Evolutionary conservation across 2,888 invertebrate species (phyloP).

Genomic region (Erynnis tages): DNA sequence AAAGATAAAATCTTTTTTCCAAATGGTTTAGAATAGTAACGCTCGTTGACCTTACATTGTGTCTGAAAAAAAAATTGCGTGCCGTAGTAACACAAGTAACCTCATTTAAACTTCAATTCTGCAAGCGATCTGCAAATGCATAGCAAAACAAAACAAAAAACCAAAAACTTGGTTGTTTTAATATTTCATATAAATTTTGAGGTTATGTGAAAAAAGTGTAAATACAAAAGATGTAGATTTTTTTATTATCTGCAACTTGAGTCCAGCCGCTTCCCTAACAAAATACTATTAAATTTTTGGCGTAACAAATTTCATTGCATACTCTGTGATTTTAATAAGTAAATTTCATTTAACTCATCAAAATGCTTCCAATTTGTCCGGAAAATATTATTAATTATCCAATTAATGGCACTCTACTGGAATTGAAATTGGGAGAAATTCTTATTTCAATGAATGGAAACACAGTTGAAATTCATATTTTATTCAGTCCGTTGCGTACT

Average conservation of each 20-base stretch:
- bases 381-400: neutral
- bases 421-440: neutral
- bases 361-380: neutral
- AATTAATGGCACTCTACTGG: neutral
- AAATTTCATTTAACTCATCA: neutral
- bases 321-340: no score
- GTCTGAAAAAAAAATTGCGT: neutral
- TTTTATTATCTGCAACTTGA: no score
- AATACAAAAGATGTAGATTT: no score
- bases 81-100: neutral
- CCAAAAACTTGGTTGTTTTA: no score
- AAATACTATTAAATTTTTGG: no score
- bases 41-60: neutral
- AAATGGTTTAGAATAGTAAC: neutral
- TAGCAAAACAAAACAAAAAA: no score
- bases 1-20: neutral
- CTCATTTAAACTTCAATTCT: neutral
- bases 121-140: no score
- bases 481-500: neutral
- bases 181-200: no score
- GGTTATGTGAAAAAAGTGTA: no score
- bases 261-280: no score
- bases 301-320: no score
- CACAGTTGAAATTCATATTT: neutral
- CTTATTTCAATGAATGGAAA: neutral